Base-by-base conservation (phyloP, 1,140 invertebrate genomes). In the Pseudomyrmex gracilis region DNA sequence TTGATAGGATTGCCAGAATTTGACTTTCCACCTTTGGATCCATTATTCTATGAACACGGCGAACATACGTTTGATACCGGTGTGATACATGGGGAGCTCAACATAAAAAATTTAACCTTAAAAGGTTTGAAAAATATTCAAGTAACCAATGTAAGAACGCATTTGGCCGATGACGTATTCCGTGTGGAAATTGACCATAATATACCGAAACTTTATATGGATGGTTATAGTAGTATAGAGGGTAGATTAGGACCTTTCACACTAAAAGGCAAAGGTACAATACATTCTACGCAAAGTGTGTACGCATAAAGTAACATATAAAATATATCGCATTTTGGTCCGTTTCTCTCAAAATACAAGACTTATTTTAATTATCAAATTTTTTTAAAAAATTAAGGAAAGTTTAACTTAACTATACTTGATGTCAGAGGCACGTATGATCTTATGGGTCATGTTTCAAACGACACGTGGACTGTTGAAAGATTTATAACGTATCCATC, bases 1-100 rank as follows among this genome's bases (percentile, higher is more conserved):
- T 51, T 24, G 34, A 34, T 12, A 76, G 73, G 73, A 10, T 3
- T 76, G 12, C 73, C 73, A 53, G 47, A 76, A 66, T 53, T 20
- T 17, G n/a, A 53, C 0, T 15, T 76, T 20, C 61, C 60, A 43
- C 12, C 24, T 10, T 43, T 76, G 13, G 61, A 76, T 45, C 73
- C 73, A 55, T 43, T 66, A 1, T 43, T 76, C 15, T 53, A 20
- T 2, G 24, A 53, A 53, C 12, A 76, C 4, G 9, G n/a, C 2
- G 20, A n/a, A 51, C 1, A 0, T 13, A 1, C 8, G 15, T 0
- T 66, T 64, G 12, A 49, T n/a, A 43, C 12, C 2, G 12, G 24
- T 0, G 4, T 20, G 0, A 0, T 76, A 66, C 13, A 13, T 53
- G 73, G 7, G 53, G 73, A 66, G 66, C 0, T 43, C 43, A 76